Evolutionary conservation across 2,888 invertebrate genomes (phyloP).

Genomic region (Eumerus sabulonum): DNA sequence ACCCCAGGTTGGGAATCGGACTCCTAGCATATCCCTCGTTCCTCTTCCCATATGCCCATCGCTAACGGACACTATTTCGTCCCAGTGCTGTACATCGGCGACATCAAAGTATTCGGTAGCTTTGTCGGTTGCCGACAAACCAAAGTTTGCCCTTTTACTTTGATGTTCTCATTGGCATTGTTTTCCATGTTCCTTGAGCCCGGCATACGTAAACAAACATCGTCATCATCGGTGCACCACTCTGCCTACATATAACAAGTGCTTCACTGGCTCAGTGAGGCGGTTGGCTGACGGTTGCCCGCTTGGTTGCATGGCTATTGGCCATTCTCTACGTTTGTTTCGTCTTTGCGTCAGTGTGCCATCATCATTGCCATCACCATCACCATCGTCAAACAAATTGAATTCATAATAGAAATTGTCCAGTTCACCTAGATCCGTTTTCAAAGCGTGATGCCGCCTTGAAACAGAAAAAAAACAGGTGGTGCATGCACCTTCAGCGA

Average conservation of each 20-base stretch:
- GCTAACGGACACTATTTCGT: conserved; percentile 28
- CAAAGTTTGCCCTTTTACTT: conserved; percentile 61
- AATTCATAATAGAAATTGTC: conserved; percentile 62
- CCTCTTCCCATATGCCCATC: too few species aligned
- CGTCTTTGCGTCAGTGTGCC: conserved; percentile 26
- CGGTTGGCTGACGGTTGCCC: conserved; percentile 9
- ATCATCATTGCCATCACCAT: conserved; percentile 16
- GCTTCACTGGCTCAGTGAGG: conserved; percentile 33
- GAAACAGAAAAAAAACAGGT: conserved; percentile 47
- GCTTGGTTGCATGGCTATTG: conserved; percentile 3
- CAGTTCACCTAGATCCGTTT: conserved; percentile 66
- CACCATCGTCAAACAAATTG: conserved; percentile 39
- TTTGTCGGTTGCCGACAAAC: conserved; percentile 67
- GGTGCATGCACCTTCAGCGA: conserved; percentile 48
- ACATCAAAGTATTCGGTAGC: conserved; percentile 60
- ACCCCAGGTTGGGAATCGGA: conserved; percentile 48
- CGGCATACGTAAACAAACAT: conserved; percentile 5
- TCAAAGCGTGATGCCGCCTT: conserved; percentile 59
- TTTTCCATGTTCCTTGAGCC: conserved; percentile 45
- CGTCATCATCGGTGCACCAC: background rate
- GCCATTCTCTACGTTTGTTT: conserved; percentile 1
- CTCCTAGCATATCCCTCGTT: background rate
- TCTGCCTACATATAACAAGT: conserved; percentile 34
- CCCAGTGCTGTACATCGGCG: conserved; percentile 50
- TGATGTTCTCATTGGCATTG: conserved; percentile 60